phyloP scores from a whole-genome alignment of 2,888 invertebrate genomes.

The Magallana nippona region DNA sequence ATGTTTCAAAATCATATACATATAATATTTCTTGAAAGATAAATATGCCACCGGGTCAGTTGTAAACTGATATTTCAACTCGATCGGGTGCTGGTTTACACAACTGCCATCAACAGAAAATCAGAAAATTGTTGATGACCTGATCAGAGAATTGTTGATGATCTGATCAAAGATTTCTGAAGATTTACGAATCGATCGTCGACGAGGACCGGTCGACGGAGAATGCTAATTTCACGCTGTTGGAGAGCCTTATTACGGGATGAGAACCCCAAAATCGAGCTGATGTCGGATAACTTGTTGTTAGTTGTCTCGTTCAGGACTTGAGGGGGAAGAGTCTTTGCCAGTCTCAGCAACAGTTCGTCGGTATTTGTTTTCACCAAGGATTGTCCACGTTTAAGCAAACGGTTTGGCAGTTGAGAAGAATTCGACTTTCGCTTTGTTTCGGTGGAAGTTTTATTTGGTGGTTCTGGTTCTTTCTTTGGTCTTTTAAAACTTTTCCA shows the following conservation, averaged over 20 bases:
- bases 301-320: slow-evolving; percentile 19
- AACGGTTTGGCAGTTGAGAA: neutral
- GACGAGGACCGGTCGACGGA: neutral
- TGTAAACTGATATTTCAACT: no score
- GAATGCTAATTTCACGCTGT: neutral
- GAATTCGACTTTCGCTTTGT: neutral
- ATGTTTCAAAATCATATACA: no score
- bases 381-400: neutral
- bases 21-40: no score
- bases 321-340: slow-evolving; percentile 33
- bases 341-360: slow-evolving; percentile 39
- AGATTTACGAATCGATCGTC: slow-evolving; percentile 39
- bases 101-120: no score
- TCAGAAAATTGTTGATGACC: neutral
- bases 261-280: slow-evolving; percentile 34
- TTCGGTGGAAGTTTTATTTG: neutral
- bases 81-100: no score
- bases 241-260: neutral
- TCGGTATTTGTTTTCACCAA: slow-evolving; percentile 22
- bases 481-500: neutral
- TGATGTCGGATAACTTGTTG: slow-evolving; percentile 34
- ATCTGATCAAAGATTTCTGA: neutral
- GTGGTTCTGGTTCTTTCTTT: no score
- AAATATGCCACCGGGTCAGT: no score
- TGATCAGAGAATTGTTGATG: neutral